phyloP scores from a whole-genome alignment of 2,113 vertebrate species.

The Polypterus senegalus region DNA sequence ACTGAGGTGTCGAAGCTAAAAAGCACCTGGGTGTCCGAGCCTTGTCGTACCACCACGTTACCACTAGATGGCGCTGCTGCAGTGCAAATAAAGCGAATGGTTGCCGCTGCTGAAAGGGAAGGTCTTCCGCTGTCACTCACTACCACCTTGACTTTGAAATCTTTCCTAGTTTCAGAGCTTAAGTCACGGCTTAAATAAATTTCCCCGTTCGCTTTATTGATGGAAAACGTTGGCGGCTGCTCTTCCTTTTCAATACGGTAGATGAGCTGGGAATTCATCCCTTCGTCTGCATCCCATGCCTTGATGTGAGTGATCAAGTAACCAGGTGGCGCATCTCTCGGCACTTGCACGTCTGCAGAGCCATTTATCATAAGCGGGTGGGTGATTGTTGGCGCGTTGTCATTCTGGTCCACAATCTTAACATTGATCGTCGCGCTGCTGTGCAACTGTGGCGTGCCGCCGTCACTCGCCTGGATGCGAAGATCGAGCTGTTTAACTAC shows the following conservation, averaged over 20 bases:
- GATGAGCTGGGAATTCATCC: slow-evolving; percentile 69
- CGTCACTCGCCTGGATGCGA: slow-evolving; percentile 73
- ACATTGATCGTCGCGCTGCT: slow-evolving; percentile 70
- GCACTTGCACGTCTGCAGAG: slow-evolving; percentile 71
- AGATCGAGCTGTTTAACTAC: slow-evolving; percentile 72
- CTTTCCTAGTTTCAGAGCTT: slow-evolving; percentile 62
- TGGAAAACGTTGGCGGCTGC: slow-evolving; percentile 60
- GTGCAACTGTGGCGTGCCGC: slow-evolving; percentile 80
- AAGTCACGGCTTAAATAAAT: slow-evolving; percentile 66
- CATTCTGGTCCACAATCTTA: slow-evolving; percentile 82
- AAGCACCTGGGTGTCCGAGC: slow-evolving; percentile 38
- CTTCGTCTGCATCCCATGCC: slow-evolving; percentile 78
- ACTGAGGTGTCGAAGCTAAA: slow-evolving; percentile 79
- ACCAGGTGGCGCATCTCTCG: slow-evolving; percentile 64
- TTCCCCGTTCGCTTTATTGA: slow-evolving; percentile 73
- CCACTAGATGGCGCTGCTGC: slow-evolving; percentile 52
- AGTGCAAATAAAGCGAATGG: slow-evolving; percentile 66
- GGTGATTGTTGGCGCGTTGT: slow-evolving; percentile 72
- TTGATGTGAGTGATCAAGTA: slow-evolving; percentile 72
- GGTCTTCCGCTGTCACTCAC: slow-evolving; percentile 74
- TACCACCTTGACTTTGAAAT: slow-evolving; percentile 59
- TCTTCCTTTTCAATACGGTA: slow-evolving; percentile 64
- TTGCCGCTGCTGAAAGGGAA: slow-evolving; percentile 63
- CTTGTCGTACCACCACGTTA: slow-evolving; percentile 44
- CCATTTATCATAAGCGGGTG: slow-evolving; percentile 69